Conservation (phyloP, 2,113 vertebrate genomes). For the Psilopsiagon aurifrons region DNA sequence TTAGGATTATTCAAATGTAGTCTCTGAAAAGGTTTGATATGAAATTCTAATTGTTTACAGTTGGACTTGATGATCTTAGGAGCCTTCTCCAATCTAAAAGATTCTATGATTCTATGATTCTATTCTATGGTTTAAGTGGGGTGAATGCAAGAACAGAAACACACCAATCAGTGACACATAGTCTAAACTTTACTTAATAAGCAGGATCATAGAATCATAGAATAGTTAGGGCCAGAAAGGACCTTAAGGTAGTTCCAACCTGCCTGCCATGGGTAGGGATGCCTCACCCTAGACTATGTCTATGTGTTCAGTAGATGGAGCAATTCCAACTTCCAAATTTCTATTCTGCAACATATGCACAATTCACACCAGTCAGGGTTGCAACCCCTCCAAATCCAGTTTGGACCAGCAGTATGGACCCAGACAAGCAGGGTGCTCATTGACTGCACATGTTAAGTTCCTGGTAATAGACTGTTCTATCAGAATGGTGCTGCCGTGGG, state of each 20-base stretch:
- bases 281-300: neutral
- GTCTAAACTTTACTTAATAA: neutral
- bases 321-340: neutral
- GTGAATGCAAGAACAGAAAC: neutral
- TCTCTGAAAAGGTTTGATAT: constrained; percentile 17
- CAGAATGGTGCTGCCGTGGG: neutral
- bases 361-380: neutral
- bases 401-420: neutral
- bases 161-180: too few species aligned
- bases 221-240: neutral
- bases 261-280: neutral
- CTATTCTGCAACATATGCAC: neutral
- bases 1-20: neutral
- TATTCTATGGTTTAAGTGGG: neutral
- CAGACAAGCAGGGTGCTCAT: neutral
- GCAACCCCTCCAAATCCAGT: neutral
- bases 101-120: neutral
- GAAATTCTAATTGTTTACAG: constrained; percentile 2
- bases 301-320: neutral
- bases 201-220: neutral
- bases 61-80: neutral
- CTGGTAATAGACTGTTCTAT: neutral
- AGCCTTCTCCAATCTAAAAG: neutral
- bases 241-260: neutral
- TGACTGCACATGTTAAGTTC: neutral